Percentiles rank a stretch among this genome's conserved stretches.
Evolutionary conservation across 1,140 invertebrate species (phyloP).

Genomic region (Aphidius gifuensis): DNA sequence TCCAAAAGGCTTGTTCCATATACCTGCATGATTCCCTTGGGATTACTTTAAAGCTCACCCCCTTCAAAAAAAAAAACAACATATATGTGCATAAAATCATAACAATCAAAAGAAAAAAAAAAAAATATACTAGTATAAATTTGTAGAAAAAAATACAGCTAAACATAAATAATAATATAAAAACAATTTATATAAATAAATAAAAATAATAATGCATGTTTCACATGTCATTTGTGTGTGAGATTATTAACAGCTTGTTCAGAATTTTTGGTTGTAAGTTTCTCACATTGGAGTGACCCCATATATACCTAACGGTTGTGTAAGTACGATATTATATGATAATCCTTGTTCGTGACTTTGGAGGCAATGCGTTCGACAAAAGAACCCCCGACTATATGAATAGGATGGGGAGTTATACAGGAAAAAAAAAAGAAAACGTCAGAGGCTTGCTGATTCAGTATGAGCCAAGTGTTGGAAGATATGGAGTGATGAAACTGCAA

Average conservation of each 20-base stretch:
- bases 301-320: conserved; percentile 5
- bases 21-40: conserved; percentile 10
- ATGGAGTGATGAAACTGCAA: background rate
- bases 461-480: conserved; percentile 26
- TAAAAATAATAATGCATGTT: background rate
- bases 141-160: background rate
- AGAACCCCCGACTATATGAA: background rate
- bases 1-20: conserved; percentile 26
- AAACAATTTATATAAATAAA: no score
- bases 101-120: no score
- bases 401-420: conserved; percentile 19
- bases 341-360: conserved; percentile 40
- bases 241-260: conserved; percentile 1
- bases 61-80: no score
- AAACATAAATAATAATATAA: no score
- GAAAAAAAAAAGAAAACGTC: background rate
- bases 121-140: no score
- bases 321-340: conserved; percentile 47
- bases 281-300: background rate
- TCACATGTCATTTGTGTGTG: background rate
- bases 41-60: background rate
- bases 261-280: conserved; percentile 5
- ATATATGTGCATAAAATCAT: no score
- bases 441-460: background rate
- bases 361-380: background rate